A percentile compares a stretch with the other conserved stretches of the same genome.
These are phyloP conservation scores for Phenganax subtilis DNA, from an alignment of 92 coral and sea anemone genomes.

Conservation along the genomic window DNA sequence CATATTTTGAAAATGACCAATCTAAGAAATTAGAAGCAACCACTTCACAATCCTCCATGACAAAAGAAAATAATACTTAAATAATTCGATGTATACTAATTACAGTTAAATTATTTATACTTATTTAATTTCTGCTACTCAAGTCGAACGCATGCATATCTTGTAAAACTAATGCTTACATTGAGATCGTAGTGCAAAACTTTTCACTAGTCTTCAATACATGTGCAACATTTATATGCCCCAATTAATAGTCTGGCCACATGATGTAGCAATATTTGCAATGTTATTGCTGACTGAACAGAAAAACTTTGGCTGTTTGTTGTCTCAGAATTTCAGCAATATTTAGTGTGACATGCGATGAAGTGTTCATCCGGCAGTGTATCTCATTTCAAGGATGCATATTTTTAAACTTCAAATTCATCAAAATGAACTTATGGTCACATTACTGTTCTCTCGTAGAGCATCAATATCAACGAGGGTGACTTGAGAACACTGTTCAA, in stretches of 20 bases:
- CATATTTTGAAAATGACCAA: constrained; percentile 23
- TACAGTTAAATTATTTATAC: constrained; percentile 9
- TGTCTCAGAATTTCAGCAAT: too few relatives aligned
- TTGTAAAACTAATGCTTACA: too few relatives aligned
- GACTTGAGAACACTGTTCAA: constrained; percentile 70
- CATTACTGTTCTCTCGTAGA: constrained; percentile 54
- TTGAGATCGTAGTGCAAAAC: too few relatives aligned
- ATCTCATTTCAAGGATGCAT: too few relatives aligned
- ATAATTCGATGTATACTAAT: not conserved
- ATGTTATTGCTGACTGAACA: too few relatives aligned
- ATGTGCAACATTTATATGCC: too few relatives aligned
- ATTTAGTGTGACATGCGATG: too few relatives aligned
- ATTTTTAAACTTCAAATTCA: not conserved
- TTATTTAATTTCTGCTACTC: not conserved
- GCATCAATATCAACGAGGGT: constrained; percentile 61
- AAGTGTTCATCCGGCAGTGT: too few relatives aligned
- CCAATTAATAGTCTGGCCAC: too few relatives aligned
- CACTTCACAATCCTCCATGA: constrained; percentile 1
- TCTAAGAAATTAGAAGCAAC: constrained; percentile 6
- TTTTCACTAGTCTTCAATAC: too few relatives aligned
- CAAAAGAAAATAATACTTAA: constrained; percentile 18
- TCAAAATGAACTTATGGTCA: constrained; percentile 63
- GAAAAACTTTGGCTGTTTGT: too few relatives aligned
- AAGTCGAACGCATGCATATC: not conserved
- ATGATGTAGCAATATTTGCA: too few relatives aligned